Evolutionary conservation across 2,797 vertebrate species (phyloP).

Genomic region (Leuciscus waleckii): DNA sequence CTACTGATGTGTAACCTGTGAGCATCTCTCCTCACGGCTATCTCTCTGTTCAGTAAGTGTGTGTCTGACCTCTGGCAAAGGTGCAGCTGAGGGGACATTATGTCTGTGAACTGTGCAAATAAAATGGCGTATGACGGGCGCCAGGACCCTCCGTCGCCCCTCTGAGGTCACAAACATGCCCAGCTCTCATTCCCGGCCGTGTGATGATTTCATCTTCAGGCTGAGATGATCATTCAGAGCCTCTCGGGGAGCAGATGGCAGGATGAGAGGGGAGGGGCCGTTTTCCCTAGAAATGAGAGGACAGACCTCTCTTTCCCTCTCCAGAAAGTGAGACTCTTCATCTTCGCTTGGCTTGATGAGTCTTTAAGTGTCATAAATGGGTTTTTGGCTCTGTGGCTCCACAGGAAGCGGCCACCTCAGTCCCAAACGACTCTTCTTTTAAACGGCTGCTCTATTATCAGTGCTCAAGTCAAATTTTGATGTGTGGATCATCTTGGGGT

Average conservation of each 20-base stretch:
- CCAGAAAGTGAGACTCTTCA: conserved; percentile 32
- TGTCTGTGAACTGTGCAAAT: neutral
- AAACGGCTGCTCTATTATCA: conserved; percentile 38
- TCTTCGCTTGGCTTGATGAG: conserved; percentile 37
- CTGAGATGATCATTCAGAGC: conserved; percentile 44
- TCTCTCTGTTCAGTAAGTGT: neutral
- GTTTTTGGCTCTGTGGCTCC: conserved; percentile 28
- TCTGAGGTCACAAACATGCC: conserved; percentile 25
- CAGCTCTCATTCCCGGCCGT: conserved; percentile 22
- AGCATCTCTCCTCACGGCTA: neutral
- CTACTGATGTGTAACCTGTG: conserved; percentile 4
- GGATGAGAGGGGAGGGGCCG: conserved; percentile 37
- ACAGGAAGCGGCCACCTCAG: conserved; percentile 25
- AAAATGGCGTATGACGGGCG: neutral
- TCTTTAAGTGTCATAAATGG: conserved; percentile 45
- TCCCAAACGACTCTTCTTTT: conserved; percentile 19
- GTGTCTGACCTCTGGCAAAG: neutral
- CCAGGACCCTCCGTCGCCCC: conserved; percentile 16
- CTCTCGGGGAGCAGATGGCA: conserved; percentile 57
- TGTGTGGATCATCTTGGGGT: conserved; percentile 24
- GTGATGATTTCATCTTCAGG: conserved; percentile 43
- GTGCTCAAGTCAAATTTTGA: conserved; percentile 28
- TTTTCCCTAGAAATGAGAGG: conserved; percentile 46
- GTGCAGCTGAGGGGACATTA: neutral
- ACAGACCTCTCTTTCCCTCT: conserved; percentile 27